A percentile compares a stretch with the other conserved stretches of the same genome.
Evolutionary conservation across 2,888 invertebrate genomes (phyloP).

Genomic region (Mesoligia furuncula): DNA sequence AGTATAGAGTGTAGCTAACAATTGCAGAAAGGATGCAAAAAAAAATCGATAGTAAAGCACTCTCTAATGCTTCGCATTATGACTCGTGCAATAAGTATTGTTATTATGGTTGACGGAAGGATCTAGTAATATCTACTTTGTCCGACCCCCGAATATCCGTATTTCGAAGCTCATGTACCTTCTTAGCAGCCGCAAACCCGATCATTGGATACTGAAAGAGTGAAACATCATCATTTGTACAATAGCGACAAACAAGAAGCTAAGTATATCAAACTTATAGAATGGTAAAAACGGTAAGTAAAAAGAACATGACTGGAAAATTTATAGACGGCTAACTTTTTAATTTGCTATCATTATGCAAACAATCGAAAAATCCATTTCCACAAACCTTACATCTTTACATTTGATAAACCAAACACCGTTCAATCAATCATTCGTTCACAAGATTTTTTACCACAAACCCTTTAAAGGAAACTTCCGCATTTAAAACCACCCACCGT

Average conservation of each 20-base stretch:
- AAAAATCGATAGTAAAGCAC: too few species aligned
- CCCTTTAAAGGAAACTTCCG: conserved; percentile 43
- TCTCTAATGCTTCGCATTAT: too few species aligned
- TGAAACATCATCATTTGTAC: background rate
- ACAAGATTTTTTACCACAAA: conserved; percentile 24
- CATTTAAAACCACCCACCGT: conserved; percentile 34
- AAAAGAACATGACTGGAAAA: background rate
- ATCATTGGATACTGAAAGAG: background rate
- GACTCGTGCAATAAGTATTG: too few species aligned
- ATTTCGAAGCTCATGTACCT: background rate
- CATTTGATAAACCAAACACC: conserved; percentile 38
- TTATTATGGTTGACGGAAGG: too few species aligned
- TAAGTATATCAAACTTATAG: too few species aligned
- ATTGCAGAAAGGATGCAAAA: too few species aligned
- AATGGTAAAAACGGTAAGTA: background rate
- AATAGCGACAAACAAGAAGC: background rate
- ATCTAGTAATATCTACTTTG: too few species aligned
- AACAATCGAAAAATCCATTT: conserved; percentile 40
- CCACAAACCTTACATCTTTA: conserved; percentile 13
- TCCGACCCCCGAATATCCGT: background rate
- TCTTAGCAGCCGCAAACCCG: background rate
- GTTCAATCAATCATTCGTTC: conserved; percentile 43
- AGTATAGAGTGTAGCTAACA: too few species aligned
- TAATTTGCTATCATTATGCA: background rate
- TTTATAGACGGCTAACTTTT: background rate